Conservation (phyloP, 1,140 invertebrate genomes). For the Atopsyche davidsoni region DNA sequence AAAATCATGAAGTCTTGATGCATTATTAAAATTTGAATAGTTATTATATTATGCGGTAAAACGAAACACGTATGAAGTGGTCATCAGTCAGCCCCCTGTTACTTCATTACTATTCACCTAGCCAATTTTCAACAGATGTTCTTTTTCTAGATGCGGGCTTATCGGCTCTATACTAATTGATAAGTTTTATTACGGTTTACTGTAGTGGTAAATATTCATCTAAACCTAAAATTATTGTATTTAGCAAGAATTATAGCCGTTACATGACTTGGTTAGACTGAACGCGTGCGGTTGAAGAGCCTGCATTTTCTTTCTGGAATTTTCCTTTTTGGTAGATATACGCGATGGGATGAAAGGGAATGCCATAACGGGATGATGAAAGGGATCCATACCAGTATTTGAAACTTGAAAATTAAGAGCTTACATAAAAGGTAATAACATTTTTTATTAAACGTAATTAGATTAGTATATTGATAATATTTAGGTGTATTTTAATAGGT, state of each 20-base stretch:
- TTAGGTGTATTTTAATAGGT: conserved; percentile 29
- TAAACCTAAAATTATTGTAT: conserved; percentile 1
- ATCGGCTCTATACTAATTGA: no score
- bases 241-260: background rate
- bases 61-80: no score
- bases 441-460: conserved; percentile 30
- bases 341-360: conserved; percentile 10
- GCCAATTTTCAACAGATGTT: no score
- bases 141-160: no score
- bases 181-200: no score
- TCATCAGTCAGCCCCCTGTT: no score
- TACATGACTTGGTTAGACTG: conserved; percentile 2
- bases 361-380: conserved; percentile 23
- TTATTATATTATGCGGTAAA: no score
- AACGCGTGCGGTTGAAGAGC: background rate
- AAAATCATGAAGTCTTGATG: no score
- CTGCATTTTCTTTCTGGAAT: background rate
- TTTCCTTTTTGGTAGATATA: conserved; percentile 11
- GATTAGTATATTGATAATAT: conserved; percentile 27
- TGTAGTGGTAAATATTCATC: no score
- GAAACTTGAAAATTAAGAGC: conserved; percentile 29
- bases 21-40: no score
- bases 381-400: conserved; percentile 29
- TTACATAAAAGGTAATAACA: conserved; percentile 29
- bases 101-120: no score